A percentile compares a stretch with the other conserved stretches of the same genome.
Evolutionary conservation across 2,888 invertebrate species (phyloP).

Genomic region (Aspidapion aeneum): DNA sequence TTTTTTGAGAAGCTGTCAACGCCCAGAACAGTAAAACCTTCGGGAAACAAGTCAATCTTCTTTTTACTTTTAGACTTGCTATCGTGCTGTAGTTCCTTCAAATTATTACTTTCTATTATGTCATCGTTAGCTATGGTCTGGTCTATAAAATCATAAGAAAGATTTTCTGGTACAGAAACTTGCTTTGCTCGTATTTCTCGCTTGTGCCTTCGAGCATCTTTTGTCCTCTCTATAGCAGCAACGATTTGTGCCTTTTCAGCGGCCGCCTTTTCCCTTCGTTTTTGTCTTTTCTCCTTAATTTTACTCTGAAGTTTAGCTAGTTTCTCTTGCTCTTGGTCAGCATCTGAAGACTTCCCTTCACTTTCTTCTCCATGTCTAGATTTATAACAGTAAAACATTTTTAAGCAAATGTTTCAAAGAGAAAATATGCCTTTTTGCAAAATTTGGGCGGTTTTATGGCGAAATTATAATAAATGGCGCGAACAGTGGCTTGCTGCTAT

Average conservation of each 20-base stretch:
- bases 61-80: slow-evolving; percentile 14
- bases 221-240: slow-evolving; percentile 37
- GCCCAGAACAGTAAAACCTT: slow-evolving; percentile 67
- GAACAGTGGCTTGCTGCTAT: too few species aligned
- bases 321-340: slow-evolving; percentile 53
- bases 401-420: too few species aligned
- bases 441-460: too few species aligned
- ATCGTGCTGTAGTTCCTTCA: too few species aligned
- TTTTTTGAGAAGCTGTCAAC: slow-evolving; percentile 58
- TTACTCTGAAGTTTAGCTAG: slow-evolving; percentile 57
- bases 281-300: slow-evolving; percentile 56
- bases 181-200: slow-evolving; percentile 28
- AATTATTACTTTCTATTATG: slow-evolving; percentile 6
- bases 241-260: slow-evolving; percentile 33
- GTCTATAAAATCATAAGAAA: slow-evolving; percentile 34
- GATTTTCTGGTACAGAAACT: slow-evolving; percentile 30
- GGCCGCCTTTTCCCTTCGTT: slow-evolving; percentile 42
- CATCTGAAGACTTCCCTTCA: slow-evolving; percentile 36
- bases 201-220: slow-evolving; percentile 28
- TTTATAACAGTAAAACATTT: too few species aligned
- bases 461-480: too few species aligned
- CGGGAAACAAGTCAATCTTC: slow-evolving; percentile 23
- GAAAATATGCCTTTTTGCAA: too few species aligned
- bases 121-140: slow-evolving; percentile 12
- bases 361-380: slow-evolving; percentile 50